Base-by-base conservation (phyloP, 2,888 invertebrate genomes). In the Lissonota sp. region DNA sequence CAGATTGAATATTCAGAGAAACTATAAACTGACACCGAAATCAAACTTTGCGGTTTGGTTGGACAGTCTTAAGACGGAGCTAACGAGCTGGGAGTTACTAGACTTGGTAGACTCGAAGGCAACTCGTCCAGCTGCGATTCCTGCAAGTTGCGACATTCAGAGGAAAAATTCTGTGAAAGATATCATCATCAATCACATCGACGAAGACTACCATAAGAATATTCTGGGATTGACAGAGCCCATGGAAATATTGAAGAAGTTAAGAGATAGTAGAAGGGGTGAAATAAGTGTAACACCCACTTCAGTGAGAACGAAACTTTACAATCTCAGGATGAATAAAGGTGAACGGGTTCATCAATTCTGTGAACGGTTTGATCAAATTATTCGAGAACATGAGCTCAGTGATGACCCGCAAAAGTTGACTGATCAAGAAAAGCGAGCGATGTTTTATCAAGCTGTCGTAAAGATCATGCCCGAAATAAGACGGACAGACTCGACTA, bases 161-260 rank as follows among this genome's bases (percentile, higher is more conserved):
- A 82, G 80, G 8, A 84, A 83, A 53, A 83, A 82, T 49, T 80
- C 80, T 0, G 82, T 84, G 6, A 84, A 84, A 64, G 84, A 82
- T 37, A 84, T 82, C 0, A 80, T 69, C 12, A 69, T 75, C 53
- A 69, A 51, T 62, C 81, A 78, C 16, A 83, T 81, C 8, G 79
- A 83, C 49, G 78, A 84, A 67, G 82, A 82, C 1, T 78, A 79
- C 57, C 82, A 73, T 37, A 83, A 77, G 12, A 82, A 78, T 37
- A 83, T 83, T n/a, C 42, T 83, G 42, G 82, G 80, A 5, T 10
- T 83, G 63, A 78, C 71, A 49, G 83, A 84, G 10, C 83, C 79
- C 5, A 79, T 76, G 55, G 74, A 79, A 44, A 74, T 80, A 5
- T 39, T 84, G 0, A 10, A 67, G 10, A 78, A 57, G n/a, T 51